A percentile compares a stretch with the other conserved stretches of the same genome.
phyloP scores from a whole-genome alignment of 1,140 invertebrate species.

The Zophobas morio region DNA sequence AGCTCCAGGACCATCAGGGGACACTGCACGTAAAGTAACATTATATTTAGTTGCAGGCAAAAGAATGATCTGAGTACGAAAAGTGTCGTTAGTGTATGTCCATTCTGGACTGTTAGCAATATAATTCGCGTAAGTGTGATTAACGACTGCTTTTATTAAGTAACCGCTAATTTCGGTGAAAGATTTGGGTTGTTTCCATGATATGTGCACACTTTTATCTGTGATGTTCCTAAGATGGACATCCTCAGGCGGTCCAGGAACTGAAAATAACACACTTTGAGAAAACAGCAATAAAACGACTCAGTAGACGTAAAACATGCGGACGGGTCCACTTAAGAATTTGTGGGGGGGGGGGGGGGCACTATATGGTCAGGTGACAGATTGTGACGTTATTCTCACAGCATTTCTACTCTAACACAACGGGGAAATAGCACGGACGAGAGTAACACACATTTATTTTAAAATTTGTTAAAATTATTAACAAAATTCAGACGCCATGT shows the following conservation, averaged over 20 bases:
- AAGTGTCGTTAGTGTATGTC: conserved; percentile 62
- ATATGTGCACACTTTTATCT: conserved; percentile 57
- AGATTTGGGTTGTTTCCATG: conserved; percentile 62
- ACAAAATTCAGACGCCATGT: too few species aligned
- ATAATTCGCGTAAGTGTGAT: conserved; percentile 61
- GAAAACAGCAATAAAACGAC: too few species aligned
- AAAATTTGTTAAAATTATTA: too few species aligned
- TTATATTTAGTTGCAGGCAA: conserved; percentile 63
- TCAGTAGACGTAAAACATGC: too few species aligned
- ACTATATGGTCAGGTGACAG: too few species aligned
- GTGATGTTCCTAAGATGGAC: conserved; percentile 61
- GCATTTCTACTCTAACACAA: too few species aligned
- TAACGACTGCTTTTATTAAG: conserved; percentile 58
- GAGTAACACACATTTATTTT: too few species aligned
- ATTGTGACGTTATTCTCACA: too few species aligned
- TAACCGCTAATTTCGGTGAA: conserved; percentile 60
- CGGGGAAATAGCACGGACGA: too few species aligned
- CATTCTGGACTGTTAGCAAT: conserved; percentile 51
- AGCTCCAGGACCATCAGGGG: conserved; percentile 54
- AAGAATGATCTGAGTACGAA: conserved; percentile 58
- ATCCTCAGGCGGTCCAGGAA: conserved; percentile 62
- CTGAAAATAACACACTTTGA: conserved; percentile 47
- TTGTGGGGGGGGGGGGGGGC: too few species aligned
- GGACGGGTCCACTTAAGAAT: too few species aligned
- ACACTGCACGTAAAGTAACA: conserved; percentile 59